Percentiles rank a stretch among this genome's conserved stretches.
Evolutionary conservation across 2,888 invertebrate genomes (phyloP).

Genomic region (Argyra leucocephala): DNA sequence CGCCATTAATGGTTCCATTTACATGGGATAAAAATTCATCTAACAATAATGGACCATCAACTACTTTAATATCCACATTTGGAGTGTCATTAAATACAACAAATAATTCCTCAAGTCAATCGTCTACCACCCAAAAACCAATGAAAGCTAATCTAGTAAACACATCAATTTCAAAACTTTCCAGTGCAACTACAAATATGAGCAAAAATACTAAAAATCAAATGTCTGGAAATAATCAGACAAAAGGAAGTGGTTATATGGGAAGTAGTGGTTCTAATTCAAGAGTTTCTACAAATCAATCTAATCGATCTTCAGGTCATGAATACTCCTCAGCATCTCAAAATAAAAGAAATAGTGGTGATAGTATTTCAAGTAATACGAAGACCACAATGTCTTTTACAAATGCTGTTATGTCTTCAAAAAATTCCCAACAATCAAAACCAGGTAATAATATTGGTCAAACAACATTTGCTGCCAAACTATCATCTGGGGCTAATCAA

Average conservation of each 20-base stretch:
- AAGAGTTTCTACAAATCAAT: neutral
- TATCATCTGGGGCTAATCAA: conserved; percentile 41
- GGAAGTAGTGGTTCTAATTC: conserved; percentile 33
- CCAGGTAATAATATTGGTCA: conserved; percentile 25
- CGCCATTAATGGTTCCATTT: conserved; percentile 30
- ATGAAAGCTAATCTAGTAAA: conserved; percentile 18
- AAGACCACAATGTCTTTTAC: conserved; percentile 51
- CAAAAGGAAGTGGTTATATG: conserved; percentile 32
- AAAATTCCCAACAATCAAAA: conserved; percentile 31
- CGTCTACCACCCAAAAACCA: conserved; percentile 19
- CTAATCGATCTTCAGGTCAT: neutral
- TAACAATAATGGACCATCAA: conserved; percentile 25
- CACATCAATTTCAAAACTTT: conserved; percentile 15
- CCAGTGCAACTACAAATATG: neutral
- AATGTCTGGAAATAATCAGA: neutral
- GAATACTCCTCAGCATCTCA: neutral
- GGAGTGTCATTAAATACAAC: conserved; percentile 27
- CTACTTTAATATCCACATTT: conserved; percentile 32
- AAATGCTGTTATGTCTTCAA: conserved; percentile 49
- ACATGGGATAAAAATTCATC: conserved; percentile 42
- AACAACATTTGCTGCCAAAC: conserved; percentile 44
- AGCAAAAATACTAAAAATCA: conserved; percentile 12
- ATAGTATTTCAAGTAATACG: conserved; percentile 31
- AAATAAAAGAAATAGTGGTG: neutral
- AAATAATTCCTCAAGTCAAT: conserved; percentile 30